Base-by-base conservation (phyloP, 1,140 invertebrate genomes). In the Chelonus insularis region DNA sequence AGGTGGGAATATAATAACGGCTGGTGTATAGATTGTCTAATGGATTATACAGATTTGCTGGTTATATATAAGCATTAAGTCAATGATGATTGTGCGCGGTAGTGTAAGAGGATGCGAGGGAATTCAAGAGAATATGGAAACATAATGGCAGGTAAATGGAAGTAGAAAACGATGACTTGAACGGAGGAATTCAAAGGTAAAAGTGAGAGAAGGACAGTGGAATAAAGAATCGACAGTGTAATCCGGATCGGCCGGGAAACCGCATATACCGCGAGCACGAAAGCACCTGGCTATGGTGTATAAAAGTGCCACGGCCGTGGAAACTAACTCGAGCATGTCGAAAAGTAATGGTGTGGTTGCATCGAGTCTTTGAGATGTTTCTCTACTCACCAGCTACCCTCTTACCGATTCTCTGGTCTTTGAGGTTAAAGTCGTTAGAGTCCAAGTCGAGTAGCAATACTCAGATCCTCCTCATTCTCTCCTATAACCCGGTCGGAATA, bases 301-400 rank as follows among this genome's bases (percentile, higher is more conserved):
- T 20, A 41, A 6, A 18, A 32, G 8, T 25, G 7, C 29, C 45
- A 50, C 14, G 34, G n/a, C 32, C 29, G 32, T 51, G 47, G 47
- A 51, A 59, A 59, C 57, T 59, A 59, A 59, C 57, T 59, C 47
- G 57, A 50, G 47, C 57, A 59, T 59, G 57, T 59, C 57, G 57
- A 59, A 50, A 59, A 50, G 45, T 59, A 59, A 59, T 59, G 57
- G 45, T 39, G 45, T 59, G 57, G 45, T 59, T 37, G 14, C 11
- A 43, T 37, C 8, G 37, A 23, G 14, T 37, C 20, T 43, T 29
- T 7, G 8, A 12, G 21, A 23, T 57, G 14, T 45, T 43, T 45
- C 37, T 57, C 16, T n/a, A 20, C n/a, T n/a, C 20, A 18, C 45
- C 8, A 48, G 18, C 23, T 43, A 36, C 14, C n/a, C 32, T 21